phyloP scores from a whole-genome alignment of 2,113 vertebrate genomes.

The Rhinogobius similis region DNA sequence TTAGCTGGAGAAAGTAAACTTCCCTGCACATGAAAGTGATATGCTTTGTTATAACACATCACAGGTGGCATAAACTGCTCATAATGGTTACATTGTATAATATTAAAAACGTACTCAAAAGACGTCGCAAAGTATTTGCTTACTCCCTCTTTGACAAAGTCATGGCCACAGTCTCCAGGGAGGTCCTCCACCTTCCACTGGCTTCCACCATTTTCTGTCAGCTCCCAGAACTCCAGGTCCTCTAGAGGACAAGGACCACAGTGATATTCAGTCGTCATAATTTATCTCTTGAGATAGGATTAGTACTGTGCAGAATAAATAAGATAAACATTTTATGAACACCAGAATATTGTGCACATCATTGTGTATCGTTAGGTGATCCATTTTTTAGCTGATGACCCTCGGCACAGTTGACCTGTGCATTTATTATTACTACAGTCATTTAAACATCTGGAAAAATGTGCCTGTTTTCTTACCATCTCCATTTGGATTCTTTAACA shows the following conservation, averaged over 20 bases:
- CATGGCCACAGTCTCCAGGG: conserved; percentile 71
- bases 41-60: neutral
- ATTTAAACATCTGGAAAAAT: neutral
- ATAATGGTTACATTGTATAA: neutral
- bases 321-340: neutral
- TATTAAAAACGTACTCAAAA: conserved; percentile 68
- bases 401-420: neutral
- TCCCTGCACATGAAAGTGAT: neutral
- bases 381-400: too few relatives aligned
- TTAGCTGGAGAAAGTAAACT: too few relatives aligned
- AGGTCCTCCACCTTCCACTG: conserved; percentile 77
- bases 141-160: conserved; percentile 46
- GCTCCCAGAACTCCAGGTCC: conserved; percentile 73
- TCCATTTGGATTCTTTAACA: conserved; percentile 75
- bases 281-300: neutral
- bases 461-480: neutral
- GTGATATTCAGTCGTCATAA: neutral
- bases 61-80: neutral
- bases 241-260: conserved; percentile 56
- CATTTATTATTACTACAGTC: neutral
- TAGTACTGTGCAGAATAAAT: neutral
- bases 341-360: neutral
- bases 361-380: neutral
- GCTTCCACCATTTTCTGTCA: conserved; percentile 74
- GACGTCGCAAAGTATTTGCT: conserved; percentile 77